phyloP scores from a whole-genome alignment of 2,797 vertebrate species.

The Graptemys geographica region DNA sequence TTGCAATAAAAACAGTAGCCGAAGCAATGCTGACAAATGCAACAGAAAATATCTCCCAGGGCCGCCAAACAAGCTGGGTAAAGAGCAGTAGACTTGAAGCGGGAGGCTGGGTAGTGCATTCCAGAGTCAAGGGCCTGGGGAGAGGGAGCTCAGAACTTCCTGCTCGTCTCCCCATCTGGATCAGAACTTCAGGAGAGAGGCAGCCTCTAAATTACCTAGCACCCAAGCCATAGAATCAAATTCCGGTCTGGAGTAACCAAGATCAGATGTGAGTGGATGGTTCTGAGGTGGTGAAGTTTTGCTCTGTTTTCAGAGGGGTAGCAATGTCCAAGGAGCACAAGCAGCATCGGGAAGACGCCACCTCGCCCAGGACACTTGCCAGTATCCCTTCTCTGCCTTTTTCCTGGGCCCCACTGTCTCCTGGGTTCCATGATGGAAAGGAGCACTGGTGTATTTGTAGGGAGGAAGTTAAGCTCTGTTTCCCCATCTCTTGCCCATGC shows the following conservation, averaged over 20 bases:
- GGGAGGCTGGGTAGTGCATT: not conserved
- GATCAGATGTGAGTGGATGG: not conserved
- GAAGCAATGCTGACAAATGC: not conserved
- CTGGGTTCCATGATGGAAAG: not conserved
- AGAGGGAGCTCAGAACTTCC: not conserved
- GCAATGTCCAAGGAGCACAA: not conserved
- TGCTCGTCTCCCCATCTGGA: not conserved
- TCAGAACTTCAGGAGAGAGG: not conserved
- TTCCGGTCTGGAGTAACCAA: not conserved
- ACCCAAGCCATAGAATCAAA: not conserved
- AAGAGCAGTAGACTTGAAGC: slow-evolving; percentile 2
- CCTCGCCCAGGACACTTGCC: fast-evolving
- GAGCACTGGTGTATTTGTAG: fast-evolving
- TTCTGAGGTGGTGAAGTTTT: not conserved
- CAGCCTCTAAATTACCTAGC: not conserved
- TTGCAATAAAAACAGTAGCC: not conserved
- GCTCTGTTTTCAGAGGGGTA: not conserved
- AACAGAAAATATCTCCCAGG: not conserved
- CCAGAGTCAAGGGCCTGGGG: not conserved
- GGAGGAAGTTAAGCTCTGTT: not conserved
- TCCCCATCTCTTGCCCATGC: not conserved
- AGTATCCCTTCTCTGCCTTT: not conserved
- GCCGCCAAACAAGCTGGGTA: not conserved
- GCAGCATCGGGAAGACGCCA: not conserved
- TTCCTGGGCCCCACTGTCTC: not conserved